These are phyloP conservation scores for Arenaria interpres DNA, from an alignment of 2,113 vertebrate species.

Conservation along the genomic window DNA sequence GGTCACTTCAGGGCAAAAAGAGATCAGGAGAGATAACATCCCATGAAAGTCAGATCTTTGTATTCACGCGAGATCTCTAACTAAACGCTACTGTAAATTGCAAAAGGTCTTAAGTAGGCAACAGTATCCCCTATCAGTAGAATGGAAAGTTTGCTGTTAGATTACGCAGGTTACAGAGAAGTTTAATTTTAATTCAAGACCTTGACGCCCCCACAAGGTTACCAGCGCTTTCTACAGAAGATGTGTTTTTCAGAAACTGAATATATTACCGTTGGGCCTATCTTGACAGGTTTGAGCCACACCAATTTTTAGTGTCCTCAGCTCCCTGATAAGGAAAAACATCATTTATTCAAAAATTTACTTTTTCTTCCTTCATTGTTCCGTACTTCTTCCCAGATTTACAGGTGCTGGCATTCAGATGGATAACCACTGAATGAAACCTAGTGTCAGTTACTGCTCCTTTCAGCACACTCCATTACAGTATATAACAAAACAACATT, in stretches of 20 bases:
- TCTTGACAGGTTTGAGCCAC: background rate
- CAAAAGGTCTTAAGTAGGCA: background rate
- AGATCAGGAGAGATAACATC: background rate
- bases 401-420: background rate
- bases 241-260: background rate
- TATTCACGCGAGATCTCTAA: background rate
- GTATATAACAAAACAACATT: background rate
- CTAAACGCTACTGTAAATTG: background rate
- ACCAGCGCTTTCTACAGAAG: background rate
- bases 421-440: background rate
- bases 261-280: background rate
- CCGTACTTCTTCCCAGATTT: background rate
- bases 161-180: background rate
- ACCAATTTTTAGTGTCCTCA: background rate
- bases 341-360: background rate
- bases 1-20: constrained; percentile 1
- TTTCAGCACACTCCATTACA: background rate
- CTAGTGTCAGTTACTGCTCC: background rate
- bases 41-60: background rate
- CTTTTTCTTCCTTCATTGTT: background rate
- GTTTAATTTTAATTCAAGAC: background rate
- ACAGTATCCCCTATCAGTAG: background rate
- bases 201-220: constrained; percentile 2
- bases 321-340: background rate
- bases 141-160: background rate